phyloP scores from a whole-genome alignment of 2,113 vertebrate genomes.

The Zosterops hypoxanthus region DNA sequence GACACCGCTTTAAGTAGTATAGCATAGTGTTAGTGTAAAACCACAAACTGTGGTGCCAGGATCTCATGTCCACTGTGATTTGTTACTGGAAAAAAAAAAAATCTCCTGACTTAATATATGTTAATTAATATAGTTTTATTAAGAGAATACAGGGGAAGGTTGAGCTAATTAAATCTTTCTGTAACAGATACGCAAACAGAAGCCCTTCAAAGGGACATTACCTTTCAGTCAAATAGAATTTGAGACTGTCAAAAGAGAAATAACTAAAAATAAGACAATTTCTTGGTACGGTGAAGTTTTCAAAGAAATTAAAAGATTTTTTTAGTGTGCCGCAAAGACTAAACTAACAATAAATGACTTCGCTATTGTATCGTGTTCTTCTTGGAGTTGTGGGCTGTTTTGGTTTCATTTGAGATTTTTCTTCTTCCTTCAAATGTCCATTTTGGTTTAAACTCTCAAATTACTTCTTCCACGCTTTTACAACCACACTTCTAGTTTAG shows the following conservation, averaged over 20 bases:
- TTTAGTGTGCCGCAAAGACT: background rate
- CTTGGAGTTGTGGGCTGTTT: background rate
- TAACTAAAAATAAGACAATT: background rate
- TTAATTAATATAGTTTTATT: background rate
- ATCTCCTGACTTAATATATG: background rate
- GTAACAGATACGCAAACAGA: background rate
- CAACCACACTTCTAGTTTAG: background rate
- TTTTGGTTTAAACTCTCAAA: background rate
- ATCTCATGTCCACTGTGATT: background rate
- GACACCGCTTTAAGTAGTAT: background rate
- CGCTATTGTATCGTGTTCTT: background rate
- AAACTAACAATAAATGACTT: background rate
- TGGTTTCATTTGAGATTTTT: background rate
- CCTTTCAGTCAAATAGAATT: background rate
- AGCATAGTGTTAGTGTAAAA: background rate
- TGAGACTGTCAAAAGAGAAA: background rate
- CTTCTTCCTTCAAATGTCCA: background rate
- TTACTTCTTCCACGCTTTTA: background rate
- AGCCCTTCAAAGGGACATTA: background rate
- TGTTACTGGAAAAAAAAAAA: background rate
- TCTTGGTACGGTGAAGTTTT: background rate
- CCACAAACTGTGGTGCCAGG: background rate
- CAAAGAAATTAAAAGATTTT: background rate
- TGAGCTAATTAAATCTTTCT: background rate
- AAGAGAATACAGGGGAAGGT: background rate